phyloP scores from a whole-genome alignment of 2,888 invertebrate genomes.

The Dasypogon diadema region DNA sequence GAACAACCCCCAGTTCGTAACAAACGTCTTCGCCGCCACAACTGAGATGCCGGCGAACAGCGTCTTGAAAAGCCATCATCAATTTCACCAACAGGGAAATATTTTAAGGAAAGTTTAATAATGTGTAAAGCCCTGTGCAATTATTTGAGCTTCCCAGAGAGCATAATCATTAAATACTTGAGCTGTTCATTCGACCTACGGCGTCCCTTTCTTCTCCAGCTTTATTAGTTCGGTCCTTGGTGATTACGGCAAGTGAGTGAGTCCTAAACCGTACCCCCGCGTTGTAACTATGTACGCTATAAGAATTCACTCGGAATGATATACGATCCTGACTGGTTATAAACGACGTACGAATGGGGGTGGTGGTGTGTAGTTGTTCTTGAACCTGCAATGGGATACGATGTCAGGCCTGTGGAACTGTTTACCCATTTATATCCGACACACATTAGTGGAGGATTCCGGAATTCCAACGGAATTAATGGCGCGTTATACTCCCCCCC shows the following conservation, averaged over 20 bases:
- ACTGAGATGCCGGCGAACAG: background rate
- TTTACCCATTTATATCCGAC: slow-evolving; percentile 50
- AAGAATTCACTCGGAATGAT: slow-evolving; percentile 54
- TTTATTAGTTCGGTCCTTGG: slow-evolving; percentile 52
- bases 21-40: slow-evolving; percentile 9
- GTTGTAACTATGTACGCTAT: slow-evolving; percentile 16
- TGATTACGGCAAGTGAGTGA: slow-evolving; percentile 34
- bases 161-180: slow-evolving; percentile 54
- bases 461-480: slow-evolving; percentile 48
- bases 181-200: slow-evolving; percentile 47
- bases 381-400: background rate
- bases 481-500: slow-evolving; percentile 20
- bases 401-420: slow-evolving; percentile 36
- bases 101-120: slow-evolving; percentile 56
- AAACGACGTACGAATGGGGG: slow-evolving; percentile 39
- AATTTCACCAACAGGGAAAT: slow-evolving; percentile 54
- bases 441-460: slow-evolving; percentile 47
- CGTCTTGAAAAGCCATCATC: slow-evolving; percentile 53
- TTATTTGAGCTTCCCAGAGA: slow-evolving; percentile 52
- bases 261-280: background rate
- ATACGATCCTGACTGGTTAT: slow-evolving; percentile 53
- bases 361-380: background rate
- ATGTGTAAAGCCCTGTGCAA: slow-evolving; percentile 55
- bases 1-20: background rate
- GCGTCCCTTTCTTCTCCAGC: slow-evolving; percentile 45